These are phyloP conservation scores for Drosophila suboccidentalis DNA, from an alignment of 2,888 invertebrate species.

Conservation along the genomic window DNA sequence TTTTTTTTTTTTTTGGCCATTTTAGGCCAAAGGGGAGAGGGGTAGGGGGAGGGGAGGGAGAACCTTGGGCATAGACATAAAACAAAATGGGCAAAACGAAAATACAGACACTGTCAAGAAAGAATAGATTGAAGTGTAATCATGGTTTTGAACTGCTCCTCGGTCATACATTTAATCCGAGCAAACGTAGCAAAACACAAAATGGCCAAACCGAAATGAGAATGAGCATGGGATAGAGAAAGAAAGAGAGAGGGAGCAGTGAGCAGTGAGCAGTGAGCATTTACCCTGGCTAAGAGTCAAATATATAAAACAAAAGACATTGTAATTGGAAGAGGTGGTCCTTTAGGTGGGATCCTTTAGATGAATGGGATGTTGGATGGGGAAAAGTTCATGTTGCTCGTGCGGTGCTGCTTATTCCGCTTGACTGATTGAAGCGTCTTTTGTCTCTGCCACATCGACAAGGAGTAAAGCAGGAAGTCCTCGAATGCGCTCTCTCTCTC, in stretches of 20 bases:
- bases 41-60: not conserved
- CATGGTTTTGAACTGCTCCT: conserved; percentile 81
- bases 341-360: not conserved
- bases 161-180: conserved; percentile 79
- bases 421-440: conserved; percentile 79
- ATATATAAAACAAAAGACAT: conserved; percentile 78
- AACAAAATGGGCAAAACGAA: conserved; percentile 68
- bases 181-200: conserved; percentile 75
- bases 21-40: conserved; percentile 17
- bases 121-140: conserved; percentile 80
- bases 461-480: conserved; percentile 14
- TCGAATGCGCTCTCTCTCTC: not conserved
- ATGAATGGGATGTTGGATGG: not conserved
- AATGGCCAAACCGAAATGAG: conserved; percentile 70
- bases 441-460: conserved; percentile 69
- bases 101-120: conserved; percentile 48
- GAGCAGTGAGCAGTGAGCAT: conserved; percentile 49
- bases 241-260: conserved; percentile 21
- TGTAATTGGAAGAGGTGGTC: conserved; percentile 68
- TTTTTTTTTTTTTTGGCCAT: conserved; percentile 39
- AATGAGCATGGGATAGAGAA: conserved; percentile 49
- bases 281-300: conserved; percentile 53
- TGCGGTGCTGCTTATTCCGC: conserved; percentile 80
- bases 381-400: conserved; percentile 65
- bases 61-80: conserved; percentile 57